Percentiles rank a stretch among this genome's conserved stretches.
phyloP scores from a whole-genome alignment of 2,888 invertebrate species.

The Lithophane socia region DNA sequence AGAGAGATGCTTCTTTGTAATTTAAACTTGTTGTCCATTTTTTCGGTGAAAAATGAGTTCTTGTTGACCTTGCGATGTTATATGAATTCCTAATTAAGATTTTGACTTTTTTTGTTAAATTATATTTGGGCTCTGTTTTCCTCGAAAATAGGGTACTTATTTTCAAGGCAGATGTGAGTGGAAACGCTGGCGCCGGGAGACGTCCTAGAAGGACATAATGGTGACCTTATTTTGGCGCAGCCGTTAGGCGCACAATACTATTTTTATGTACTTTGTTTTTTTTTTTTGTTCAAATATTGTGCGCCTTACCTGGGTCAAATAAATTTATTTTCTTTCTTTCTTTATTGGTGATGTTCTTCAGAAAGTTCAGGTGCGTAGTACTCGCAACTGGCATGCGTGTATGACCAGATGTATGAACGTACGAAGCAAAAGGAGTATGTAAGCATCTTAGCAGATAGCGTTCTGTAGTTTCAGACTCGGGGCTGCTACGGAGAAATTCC shows the following conservation, averaged over 20 bases:
- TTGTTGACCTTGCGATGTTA: constrained; percentile 14
- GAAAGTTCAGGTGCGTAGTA: not conserved
- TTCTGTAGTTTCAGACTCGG: not conserved
- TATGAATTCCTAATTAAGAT: constrained; percentile 38
- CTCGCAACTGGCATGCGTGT: not conserved
- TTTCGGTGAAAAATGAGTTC: constrained; percentile 18
- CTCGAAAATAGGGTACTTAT: not conserved
- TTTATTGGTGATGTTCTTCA: not conserved
- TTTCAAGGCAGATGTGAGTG: not conserved
- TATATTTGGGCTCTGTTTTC: not conserved
- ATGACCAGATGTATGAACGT: not conserved
- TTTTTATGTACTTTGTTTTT: too few species aligned
- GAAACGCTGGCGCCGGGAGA: too few species aligned
- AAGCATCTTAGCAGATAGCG: not conserved
- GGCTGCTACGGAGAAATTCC: too few species aligned
- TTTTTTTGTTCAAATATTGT: too few species aligned
- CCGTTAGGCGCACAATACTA: too few species aligned
- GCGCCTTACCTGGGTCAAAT: too few species aligned
- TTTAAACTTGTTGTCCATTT: constrained; percentile 22
- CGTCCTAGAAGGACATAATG: not conserved
- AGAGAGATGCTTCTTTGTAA: constrained; percentile 40
- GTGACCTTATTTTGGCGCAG: not conserved
- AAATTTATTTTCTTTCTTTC: too few species aligned
- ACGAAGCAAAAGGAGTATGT: not conserved
- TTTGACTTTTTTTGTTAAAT: constrained; percentile 13